A percentile compares a stretch with the other conserved stretches of the same genome.
These are phyloP conservation scores for Acanthosepion lycidas DNA, from an alignment of 2,888 invertebrate species.

Conservation along the genomic window DNA sequence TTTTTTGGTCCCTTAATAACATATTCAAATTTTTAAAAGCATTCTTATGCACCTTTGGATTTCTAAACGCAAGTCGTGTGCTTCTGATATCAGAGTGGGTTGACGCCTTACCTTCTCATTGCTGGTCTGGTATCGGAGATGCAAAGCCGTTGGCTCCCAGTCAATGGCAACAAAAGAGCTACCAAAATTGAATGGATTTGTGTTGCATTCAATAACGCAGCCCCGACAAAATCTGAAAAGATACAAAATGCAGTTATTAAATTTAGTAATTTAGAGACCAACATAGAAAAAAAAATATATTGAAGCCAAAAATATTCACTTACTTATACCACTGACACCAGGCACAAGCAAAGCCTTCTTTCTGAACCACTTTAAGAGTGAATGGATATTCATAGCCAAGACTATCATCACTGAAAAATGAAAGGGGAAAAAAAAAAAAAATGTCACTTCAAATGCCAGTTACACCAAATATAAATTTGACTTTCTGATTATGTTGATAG, in stretches of 20 bases:
- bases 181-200: slow-evolving; percentile 72
- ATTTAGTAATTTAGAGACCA: neutral
- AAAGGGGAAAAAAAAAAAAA: too few relatives aligned
- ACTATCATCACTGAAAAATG: slow-evolving; percentile 86
- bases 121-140: slow-evolving; percentile 88
- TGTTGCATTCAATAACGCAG: slow-evolving; percentile 84
- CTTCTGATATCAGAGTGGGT: too few relatives aligned
- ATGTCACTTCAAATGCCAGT: too few relatives aligned
- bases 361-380: slow-evolving; percentile 85
- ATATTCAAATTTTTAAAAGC: too few relatives aligned
- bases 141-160: slow-evolving; percentile 95
- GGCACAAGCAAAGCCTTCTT: slow-evolving; percentile 80
- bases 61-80: too few relatives aligned
- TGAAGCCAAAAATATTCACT: slow-evolving; percentile 49
- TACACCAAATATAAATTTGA: too few relatives aligned
- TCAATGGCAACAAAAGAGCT: slow-evolving; percentile 85
- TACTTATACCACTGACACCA: slow-evolving; percentile 79
- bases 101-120: slow-evolving; percentile 79
- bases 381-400: slow-evolving; percentile 94
- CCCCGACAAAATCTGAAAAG: slow-evolving; percentile 84
- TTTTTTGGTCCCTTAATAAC: too few relatives aligned
- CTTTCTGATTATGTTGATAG: too few relatives aligned
- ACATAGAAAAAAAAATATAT: neutral
- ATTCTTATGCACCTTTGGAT: too few relatives aligned
- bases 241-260: neutral